Conservation (phyloP, 1,140 invertebrate species). For the Micrasema longulum region DNA sequence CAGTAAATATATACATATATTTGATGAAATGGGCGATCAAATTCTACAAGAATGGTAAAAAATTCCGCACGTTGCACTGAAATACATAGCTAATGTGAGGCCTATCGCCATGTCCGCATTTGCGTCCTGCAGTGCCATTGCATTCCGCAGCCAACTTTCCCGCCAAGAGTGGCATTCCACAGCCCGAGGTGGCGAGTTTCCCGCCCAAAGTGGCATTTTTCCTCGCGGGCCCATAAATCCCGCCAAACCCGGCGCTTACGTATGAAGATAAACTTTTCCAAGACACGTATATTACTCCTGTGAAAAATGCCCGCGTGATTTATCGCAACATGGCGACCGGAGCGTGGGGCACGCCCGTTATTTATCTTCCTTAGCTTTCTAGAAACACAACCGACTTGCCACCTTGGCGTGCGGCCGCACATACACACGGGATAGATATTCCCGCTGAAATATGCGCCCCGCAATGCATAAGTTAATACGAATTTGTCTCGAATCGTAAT, state of each 20-base stretch:
- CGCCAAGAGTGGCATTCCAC: conserved; percentile 1
- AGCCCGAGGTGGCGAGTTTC: conserved; percentile 34
- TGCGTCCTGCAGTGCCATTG: no score
- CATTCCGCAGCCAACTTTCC: no score
- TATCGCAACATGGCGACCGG: conserved; percentile 50
- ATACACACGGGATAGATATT: conserved; percentile 15
- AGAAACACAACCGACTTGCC: conserved; percentile 47
- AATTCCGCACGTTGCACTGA: no score
- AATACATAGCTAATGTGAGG: no score
- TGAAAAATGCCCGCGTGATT: conserved; percentile 54
- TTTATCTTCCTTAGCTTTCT: conserved; percentile 52
- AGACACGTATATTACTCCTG: conserved; percentile 54
- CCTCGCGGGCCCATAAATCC: conserved; percentile 33
- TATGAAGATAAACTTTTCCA: conserved; percentile 55
- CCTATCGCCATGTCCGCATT: no score
- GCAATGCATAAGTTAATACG: conserved; percentile 37
- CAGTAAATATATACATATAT: no score
- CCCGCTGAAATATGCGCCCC: conserved; percentile 36
- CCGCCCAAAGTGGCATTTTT: conserved; percentile 35
- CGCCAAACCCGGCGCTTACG: conserved; percentile 43
- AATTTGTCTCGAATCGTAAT: conserved; percentile 34
- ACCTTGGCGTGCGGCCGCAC: conserved; percentile 27
- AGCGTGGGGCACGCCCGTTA: conserved; percentile 46
- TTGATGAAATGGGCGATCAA: no score
- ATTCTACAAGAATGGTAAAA: no score